phyloP scores from a whole-genome alignment of 2,797 vertebrate species.

The Garrulus glandarius region DNA sequence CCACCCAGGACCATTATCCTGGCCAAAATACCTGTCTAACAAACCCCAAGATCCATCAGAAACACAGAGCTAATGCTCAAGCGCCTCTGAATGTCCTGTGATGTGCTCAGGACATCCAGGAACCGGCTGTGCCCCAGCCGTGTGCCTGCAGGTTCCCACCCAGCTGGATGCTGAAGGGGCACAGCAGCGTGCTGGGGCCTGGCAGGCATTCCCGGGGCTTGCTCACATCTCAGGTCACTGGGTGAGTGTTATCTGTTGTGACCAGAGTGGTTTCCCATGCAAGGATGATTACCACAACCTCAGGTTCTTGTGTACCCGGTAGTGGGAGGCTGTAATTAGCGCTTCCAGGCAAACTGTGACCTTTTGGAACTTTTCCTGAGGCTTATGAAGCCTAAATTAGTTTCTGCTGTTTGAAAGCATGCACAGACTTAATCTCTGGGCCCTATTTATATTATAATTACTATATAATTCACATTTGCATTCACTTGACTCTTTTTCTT shows the following conservation, averaged over 20 bases:
- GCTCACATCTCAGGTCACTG: not conserved
- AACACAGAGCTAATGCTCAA: rapidly evolving
- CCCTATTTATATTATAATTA: conserved; percentile 38
- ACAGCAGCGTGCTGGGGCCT: not conserved
- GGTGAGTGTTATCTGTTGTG: conserved; percentile 37
- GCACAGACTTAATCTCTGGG: conserved; percentile 27
- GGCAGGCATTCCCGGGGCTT: not conserved
- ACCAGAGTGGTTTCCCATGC: not conserved
- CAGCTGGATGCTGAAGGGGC: not conserved
- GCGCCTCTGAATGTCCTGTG: not conserved
- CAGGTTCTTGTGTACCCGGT: not conserved
- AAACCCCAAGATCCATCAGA: not conserved
- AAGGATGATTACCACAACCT: not conserved
- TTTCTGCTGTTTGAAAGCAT: conserved; percentile 24
- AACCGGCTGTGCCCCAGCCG: rapidly evolving
- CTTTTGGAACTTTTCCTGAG: conserved; percentile 49
- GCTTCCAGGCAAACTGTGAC: conserved; percentile 33
- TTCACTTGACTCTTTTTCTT: conserved; percentile 27
- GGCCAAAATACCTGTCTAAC: not conserved
- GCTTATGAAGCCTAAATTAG: conserved; percentile 13
- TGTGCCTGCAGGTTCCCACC: not conserved
- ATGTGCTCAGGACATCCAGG: not conserved
- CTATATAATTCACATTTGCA: conserved; percentile 24
- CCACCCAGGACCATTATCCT: not conserved
- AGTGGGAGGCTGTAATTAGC: conserved; percentile 6